Evolutionary conservation across 2,797 vertebrate genomes (phyloP).

Genomic region (Danio kyathit): DNA sequence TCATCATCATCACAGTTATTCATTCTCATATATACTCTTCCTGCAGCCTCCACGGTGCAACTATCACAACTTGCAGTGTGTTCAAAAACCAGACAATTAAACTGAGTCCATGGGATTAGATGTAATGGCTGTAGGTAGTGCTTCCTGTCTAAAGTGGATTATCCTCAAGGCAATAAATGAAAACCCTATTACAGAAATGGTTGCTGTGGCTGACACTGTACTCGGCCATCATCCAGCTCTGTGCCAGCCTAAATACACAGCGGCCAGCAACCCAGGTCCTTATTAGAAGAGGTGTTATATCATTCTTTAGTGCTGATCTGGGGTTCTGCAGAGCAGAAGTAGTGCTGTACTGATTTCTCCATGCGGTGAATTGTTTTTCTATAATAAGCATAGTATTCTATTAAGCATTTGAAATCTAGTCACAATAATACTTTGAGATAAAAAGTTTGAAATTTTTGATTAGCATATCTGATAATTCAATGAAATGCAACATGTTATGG

Average conservation of each 20-base stretch:
- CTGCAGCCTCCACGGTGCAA: not conserved
- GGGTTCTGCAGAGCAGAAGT: slow-evolving; percentile 26
- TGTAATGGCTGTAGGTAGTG: slow-evolving; percentile 55
- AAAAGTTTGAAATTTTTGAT: not conserved
- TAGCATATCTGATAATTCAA: not conserved
- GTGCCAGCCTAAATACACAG: slow-evolving; percentile 29
- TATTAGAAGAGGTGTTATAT: slow-evolving; percentile 51
- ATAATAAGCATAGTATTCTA: slow-evolving; percentile 30
- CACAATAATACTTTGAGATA: slow-evolving; percentile 48
- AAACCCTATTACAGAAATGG: slow-evolving; percentile 55
- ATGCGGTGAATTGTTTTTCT: slow-evolving; percentile 34
- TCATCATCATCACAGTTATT: slow-evolving; percentile 14
- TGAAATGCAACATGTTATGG: not conserved
- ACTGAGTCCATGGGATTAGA: slow-evolving; percentile 56
- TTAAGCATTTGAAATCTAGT: slow-evolving; percentile 25
- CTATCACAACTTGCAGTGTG: slow-evolving; percentile 30
- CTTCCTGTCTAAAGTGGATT: slow-evolving; percentile 64
- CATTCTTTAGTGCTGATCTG: slow-evolving; percentile 39
- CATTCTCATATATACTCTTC: slow-evolving; percentile 16
- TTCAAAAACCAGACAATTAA: slow-evolving; percentile 52
- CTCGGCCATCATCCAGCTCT: slow-evolving; percentile 42
- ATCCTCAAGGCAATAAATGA: slow-evolving; percentile 56
- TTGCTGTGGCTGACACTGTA: slow-evolving; percentile 47
- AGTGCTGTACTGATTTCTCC: slow-evolving; percentile 45
- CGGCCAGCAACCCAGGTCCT: slow-evolving; percentile 32